These are phyloP conservation scores for Seladonia tumulorum DNA, from an alignment of 2,888 invertebrate genomes.

Conservation along the genomic window DNA sequence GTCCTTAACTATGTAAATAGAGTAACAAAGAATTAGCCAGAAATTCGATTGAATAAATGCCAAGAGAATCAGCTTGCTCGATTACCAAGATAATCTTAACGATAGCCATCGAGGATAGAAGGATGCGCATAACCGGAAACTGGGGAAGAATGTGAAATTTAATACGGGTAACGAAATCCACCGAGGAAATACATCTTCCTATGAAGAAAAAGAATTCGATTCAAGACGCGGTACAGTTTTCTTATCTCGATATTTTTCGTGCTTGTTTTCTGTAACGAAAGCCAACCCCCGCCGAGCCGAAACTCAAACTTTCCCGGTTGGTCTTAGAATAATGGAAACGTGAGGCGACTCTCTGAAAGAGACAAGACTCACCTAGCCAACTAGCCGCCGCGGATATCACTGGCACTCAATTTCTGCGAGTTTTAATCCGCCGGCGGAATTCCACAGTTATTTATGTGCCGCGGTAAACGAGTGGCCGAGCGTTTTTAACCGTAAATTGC, in stretches of 20 bases:
- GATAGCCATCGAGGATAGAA: neutral
- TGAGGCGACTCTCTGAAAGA: constrained; percentile 68
- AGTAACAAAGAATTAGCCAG: neutral
- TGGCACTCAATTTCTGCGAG: constrained; percentile 58
- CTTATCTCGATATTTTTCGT: constrained; percentile 21
- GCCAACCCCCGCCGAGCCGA: neutral
- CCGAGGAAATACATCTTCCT: constrained; percentile 2
- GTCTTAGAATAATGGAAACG: constrained; percentile 73
- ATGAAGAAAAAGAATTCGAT: constrained; percentile 17
- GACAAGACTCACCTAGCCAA: constrained; percentile 55
- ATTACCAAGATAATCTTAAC: neutral
- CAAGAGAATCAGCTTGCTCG: neutral
- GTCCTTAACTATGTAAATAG: no score
- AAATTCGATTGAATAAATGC: neutral
- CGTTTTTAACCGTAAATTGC: constrained; percentile 29
- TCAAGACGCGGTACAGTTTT: constrained; percentile 17
- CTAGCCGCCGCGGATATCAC: constrained; percentile 48
- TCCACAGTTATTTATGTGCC: constrained; percentile 50
- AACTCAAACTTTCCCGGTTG: constrained; percentile 61
- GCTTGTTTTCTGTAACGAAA: constrained; percentile 20
- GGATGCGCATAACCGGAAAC: neutral
- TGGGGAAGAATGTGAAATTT: neutral
- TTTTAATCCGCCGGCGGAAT: constrained; percentile 60
- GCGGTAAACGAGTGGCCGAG: constrained; percentile 8
- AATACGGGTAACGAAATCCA: neutral